Base-by-base conservation (phyloP, 2,888 invertebrate genomes). In the Carpatolechia fugitivella region DNA sequence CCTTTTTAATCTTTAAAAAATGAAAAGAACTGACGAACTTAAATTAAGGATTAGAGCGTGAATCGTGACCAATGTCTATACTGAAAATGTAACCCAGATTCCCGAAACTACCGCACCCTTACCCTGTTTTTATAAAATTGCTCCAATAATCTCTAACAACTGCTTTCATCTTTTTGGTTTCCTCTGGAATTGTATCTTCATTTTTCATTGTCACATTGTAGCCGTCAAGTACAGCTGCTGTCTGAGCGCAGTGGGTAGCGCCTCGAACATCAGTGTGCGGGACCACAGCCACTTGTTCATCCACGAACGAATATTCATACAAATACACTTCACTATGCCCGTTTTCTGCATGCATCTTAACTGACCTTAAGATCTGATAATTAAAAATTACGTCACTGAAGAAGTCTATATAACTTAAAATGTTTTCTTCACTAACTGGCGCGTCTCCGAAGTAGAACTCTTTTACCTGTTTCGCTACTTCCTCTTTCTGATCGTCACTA, bases 51-150 rank as follows among this genome's bases (percentile, higher is more conserved):
- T n/a, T n/a, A n/a, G n/a, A n/a, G n/a, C n/a, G n/a, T n/a, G n/a
- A n/a, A n/a, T n/a, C n/a, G n/a, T n/a, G n/a, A n/a, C n/a, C n/a
- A n/a, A n/a, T n/a, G n/a, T n/a, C n/a, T n/a, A n/a, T n/a, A n/a
- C n/a, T n/a, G n/a, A 33, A 33, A 1, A 33, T 8, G 8, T 33
- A 11, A 33, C 8, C 11, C 7, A 33, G 1, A 33, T 2, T 33
- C 8, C 7, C 33, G 33, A 33, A 33, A n/a, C n/a, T n/a, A n/a
- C n/a, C n/a, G n/a, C n/a, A n/a, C 18, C 1, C 73, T 66, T 60
- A 80, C 79, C 78, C 74, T 5, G 66, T 70, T 53, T 63, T 75
- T 6, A 78, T 66, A 50, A 78, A 80, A 51, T 74, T 75, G 2
- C 64, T 60, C 78, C 78, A 79, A 7, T 78, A 56, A 41, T 72